Conservation (phyloP, 2,888 invertebrate genomes). For the Diploptera punctata region DNA sequence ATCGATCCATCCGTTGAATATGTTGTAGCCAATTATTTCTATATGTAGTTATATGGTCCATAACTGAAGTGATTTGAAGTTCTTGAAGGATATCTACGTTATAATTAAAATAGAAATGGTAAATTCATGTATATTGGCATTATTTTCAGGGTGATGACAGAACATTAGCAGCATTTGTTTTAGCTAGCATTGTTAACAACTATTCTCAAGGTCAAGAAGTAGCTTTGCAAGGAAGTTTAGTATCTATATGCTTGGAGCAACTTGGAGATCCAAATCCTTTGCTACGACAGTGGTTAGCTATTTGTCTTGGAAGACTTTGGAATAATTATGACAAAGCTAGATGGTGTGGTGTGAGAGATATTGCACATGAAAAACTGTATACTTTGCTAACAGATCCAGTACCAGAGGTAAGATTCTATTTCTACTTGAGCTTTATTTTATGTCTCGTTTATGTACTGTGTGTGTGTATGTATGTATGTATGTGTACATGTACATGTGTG, state of each 20-base stretch:
- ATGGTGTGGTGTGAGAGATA: conserved; percentile 95
- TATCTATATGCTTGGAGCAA: conserved; percentile 92
- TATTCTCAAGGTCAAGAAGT: conserved; percentile 90
- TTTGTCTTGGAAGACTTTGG: conserved; percentile 92
- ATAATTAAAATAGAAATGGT: too few species aligned
- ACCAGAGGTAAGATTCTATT: conserved; percentile 74
- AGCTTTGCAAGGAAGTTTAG: conserved; percentile 86
- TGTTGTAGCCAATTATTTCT: too few species aligned
- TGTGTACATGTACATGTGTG: conserved; percentile 14
- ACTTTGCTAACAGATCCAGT: conserved; percentile 78
- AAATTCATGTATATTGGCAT: not conserved
- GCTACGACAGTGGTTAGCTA: conserved; percentile 87
- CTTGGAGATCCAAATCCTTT: conserved; percentile 72
- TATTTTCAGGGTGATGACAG: conserved; percentile 75
- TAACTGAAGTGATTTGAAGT: too few species aligned
- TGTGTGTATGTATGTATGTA: not conserved
- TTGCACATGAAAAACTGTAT: conserved; percentile 95
- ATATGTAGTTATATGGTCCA: too few species aligned
- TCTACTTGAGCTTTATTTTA: not conserved
- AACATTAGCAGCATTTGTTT: conserved; percentile 93
- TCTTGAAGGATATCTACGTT: too few species aligned
- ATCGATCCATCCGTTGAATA: too few species aligned
- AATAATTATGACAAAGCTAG: conserved; percentile 85
- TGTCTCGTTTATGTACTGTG: not conserved
- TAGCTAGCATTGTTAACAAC: conserved; percentile 92